These are phyloP conservation scores for Troglohyphantes excavatus DNA, from an alignment of 2,888 invertebrate species.

Conservation along the genomic window DNA sequence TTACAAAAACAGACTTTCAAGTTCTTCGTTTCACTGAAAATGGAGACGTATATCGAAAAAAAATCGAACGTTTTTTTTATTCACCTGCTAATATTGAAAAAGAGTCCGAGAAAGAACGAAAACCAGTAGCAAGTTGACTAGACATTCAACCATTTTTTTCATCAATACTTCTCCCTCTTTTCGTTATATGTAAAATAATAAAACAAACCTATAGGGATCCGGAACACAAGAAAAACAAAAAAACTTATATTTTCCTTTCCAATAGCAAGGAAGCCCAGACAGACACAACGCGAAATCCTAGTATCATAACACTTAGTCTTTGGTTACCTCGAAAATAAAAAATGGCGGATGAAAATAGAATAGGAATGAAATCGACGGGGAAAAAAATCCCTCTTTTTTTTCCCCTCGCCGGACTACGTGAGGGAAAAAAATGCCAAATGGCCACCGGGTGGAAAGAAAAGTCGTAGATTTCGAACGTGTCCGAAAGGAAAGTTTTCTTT, in stretches of 20 bases:
- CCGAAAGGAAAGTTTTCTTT: constrained; percentile 45
- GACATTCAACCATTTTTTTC: not conserved
- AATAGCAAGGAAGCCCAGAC: not conserved
- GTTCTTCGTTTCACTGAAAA: not conserved
- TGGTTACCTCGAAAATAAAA: constrained; percentile 41
- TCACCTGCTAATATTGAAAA: constrained; percentile 30
- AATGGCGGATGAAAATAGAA: constrained; percentile 49
- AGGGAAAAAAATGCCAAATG: constrained; percentile 47
- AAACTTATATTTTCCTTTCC: no score
- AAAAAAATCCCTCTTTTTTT: constrained; percentile 16
- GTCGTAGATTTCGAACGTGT: constrained; percentile 73
- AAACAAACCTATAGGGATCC: constrained; percentile 14
- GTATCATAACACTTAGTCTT: constrained; percentile 69
- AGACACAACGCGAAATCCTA: not conserved
- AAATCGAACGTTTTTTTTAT: not conserved
- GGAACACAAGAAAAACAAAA: constrained; percentile 6
- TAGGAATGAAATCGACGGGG: constrained; percentile 35
- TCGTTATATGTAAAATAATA: constrained; percentile 36
- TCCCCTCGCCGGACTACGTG: constrained; percentile 25
- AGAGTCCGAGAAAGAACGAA: not conserved
- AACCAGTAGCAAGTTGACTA: not conserved
- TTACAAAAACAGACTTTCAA: constrained; percentile 4
- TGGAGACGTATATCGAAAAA: not conserved
- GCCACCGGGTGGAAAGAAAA: constrained; percentile 50
- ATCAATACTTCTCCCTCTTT: constrained; percentile 33